Conservation (phyloP, 1,140 invertebrate genomes). For the Dendrolimus punctatus region DNA sequence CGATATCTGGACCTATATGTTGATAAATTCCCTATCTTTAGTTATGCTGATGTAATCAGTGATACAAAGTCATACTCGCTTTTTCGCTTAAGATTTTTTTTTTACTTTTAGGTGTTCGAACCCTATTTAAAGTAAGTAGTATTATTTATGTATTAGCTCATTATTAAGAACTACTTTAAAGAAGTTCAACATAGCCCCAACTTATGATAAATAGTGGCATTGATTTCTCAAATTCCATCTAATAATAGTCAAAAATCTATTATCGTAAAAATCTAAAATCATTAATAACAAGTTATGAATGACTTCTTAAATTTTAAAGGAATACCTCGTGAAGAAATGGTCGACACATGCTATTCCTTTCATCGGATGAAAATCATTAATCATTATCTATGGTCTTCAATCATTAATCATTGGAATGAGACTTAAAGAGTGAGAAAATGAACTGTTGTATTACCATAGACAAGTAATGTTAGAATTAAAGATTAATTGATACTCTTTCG, state of each 20-base stretch:
- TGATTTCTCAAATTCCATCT: not conserved
- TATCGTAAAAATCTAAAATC: constrained; percentile 33
- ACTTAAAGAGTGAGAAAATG: constrained; percentile 69
- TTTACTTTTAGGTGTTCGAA: no score
- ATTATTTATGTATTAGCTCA: no score
- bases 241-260: constrained; percentile 19
- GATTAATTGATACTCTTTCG: constrained; percentile 50
- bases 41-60: no score
- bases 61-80: no score
- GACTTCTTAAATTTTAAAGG: constrained; percentile 56
- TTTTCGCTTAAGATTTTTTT: no score
- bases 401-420: constrained; percentile 67
- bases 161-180: no score
- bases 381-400: constrained; percentile 38
- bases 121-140: no score
- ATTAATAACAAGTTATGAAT: constrained; percentile 56
- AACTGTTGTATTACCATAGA: constrained; percentile 54
- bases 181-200: no score
- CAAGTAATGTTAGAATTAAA: constrained; percentile 65
- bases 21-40: no score
- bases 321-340: constrained; percentile 39
- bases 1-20: no score
- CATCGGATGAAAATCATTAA: constrained; percentile 53
- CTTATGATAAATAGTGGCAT: no score
- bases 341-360: constrained; percentile 55